These are phyloP conservation scores for Rhagonycha fulva DNA, from an alignment of 2,888 invertebrate species.

Conservation along the genomic window DNA sequence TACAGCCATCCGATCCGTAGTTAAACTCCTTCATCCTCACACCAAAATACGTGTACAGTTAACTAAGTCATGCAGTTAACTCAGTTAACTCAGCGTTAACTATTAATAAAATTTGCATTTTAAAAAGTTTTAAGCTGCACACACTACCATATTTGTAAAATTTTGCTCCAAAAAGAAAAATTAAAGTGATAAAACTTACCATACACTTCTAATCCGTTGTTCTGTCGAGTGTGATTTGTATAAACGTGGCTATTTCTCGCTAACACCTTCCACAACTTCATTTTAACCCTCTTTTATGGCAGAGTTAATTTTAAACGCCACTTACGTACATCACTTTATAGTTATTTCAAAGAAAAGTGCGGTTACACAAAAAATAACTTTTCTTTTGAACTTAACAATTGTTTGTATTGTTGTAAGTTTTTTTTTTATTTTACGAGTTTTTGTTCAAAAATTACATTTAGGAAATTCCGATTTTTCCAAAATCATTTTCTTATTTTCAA, in stretches of 20 bases:
- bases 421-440: not conserved
- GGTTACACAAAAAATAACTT: not conserved
- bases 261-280: conserved; percentile 55
- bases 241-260: conserved; percentile 54
- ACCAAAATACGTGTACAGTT: no score
- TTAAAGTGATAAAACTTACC: conserved; percentile 34
- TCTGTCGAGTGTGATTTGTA: conserved; percentile 39
- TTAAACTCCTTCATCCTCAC: no score
- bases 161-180: not conserved
- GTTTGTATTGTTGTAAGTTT: not conserved
- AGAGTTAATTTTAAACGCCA: conserved; percentile 30
- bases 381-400: not conserved
- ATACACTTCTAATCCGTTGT: conserved; percentile 44
- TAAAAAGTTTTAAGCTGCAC: no score
- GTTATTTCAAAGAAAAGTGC: not conserved
- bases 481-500: conserved; percentile 5
- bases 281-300: conserved; percentile 39
- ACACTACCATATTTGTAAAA: not conserved
- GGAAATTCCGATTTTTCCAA: not conserved
- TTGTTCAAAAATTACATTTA: not conserved
- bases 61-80: no score
- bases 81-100: no score
- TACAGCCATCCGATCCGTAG: no score
- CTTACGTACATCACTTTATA: conserved; percentile 28
- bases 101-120: no score